Conservation (phyloP, 2,113 vertebrate genomes). For the Tautogolabrus adspersus region DNA sequence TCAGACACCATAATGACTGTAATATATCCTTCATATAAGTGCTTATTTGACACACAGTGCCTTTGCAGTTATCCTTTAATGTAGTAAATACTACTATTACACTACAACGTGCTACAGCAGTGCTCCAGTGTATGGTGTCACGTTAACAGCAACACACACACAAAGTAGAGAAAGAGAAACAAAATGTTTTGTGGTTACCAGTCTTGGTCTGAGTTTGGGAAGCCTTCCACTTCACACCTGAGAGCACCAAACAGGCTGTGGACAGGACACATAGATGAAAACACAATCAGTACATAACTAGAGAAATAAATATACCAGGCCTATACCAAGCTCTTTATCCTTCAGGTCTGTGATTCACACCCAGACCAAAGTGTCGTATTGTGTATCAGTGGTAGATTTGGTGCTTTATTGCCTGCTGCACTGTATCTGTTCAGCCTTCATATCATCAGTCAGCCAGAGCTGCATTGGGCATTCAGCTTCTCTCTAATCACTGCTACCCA, state of each 20-base stretch:
- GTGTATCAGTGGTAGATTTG: conserved; percentile 4
- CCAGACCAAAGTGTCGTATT: not conserved
- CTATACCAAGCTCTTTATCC: not conserved
- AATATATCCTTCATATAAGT: not conserved
- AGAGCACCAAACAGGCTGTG: conserved; percentile 47
- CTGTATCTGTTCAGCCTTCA: conserved; percentile 51
- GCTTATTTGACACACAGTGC: not conserved
- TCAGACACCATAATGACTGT: not conserved
- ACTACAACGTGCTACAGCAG: not conserved
- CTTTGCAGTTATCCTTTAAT: not conserved
- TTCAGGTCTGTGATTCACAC: not conserved
- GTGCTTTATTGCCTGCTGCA: conserved; percentile 39
- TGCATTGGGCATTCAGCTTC: conserved; percentile 58
- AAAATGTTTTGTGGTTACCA: conserved; percentile 56
- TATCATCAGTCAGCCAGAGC: conserved; percentile 69
- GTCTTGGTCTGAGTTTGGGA: conserved; percentile 73
- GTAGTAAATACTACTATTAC: not conserved
- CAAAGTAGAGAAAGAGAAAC: not conserved
- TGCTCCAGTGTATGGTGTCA: not conserved
- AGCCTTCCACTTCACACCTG: conserved; percentile 74
- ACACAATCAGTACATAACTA: not conserved
- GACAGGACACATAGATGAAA: conserved; percentile 23
- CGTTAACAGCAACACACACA: not conserved
- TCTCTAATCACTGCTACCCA: conserved; percentile 66
- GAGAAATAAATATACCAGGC: conserved; percentile 3